phyloP scores from a whole-genome alignment of 2,888 invertebrate genomes.

The Theristus sp. region DNA sequence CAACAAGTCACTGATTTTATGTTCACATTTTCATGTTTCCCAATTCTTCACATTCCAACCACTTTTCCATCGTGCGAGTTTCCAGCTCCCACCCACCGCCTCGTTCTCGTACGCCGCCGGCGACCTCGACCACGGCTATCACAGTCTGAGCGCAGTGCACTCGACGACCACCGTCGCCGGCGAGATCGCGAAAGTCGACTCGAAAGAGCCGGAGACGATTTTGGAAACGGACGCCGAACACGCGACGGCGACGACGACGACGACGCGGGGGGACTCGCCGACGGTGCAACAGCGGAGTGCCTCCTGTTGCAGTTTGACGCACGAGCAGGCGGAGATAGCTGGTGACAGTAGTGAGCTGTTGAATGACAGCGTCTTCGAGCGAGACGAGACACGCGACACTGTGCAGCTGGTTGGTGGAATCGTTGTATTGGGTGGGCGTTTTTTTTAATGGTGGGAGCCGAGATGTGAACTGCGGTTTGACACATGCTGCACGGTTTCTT shows the following conservation, averaged over 20 bases:
- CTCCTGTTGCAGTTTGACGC: not conserved
- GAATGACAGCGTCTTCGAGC: not conserved
- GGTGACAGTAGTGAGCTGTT: not conserved
- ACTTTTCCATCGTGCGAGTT: too few relatives aligned
- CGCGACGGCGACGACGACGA: too few relatives aligned
- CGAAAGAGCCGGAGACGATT: too few relatives aligned
- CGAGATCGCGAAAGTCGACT: slow-evolving; percentile 33
- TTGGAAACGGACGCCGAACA: too few relatives aligned
- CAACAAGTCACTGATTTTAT: too few relatives aligned
- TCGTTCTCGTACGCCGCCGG: not conserved
- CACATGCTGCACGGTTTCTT: too few relatives aligned
- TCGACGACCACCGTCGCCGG: slow-evolving; percentile 66
- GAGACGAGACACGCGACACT: not conserved
- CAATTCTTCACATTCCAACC: too few relatives aligned
- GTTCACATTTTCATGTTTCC: too few relatives aligned
- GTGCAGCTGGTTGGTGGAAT: not conserved
- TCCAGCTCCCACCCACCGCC: too few relatives aligned
- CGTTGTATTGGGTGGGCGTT: not conserved
- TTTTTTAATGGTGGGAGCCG: too few relatives aligned
- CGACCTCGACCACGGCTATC: not conserved
- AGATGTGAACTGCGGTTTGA: too few relatives aligned
- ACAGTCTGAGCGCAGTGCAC: not conserved
- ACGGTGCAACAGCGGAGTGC: not conserved
- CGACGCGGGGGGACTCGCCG: too few relatives aligned
- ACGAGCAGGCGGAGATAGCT: not conserved